Conservation (phyloP, 1,140 invertebrate genomes). For the Coptotermes formosanus region DNA sequence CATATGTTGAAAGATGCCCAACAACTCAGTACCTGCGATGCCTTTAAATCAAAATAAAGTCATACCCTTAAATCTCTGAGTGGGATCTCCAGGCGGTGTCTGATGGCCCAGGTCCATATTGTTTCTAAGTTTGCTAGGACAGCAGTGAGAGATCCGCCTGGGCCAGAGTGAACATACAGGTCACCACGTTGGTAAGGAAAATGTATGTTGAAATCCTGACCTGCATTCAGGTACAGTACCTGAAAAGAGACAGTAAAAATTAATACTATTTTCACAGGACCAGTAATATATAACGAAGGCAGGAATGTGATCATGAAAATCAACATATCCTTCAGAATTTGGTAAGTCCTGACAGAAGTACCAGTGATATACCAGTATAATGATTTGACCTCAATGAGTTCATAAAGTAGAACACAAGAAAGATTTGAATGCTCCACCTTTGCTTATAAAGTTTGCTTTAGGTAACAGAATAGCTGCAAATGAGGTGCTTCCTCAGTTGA, state of each 20-base stretch:
- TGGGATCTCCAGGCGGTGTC: slow-evolving; percentile 72
- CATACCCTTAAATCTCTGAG: slow-evolving; percentile 67
- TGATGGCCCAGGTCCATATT: slow-evolving; percentile 83
- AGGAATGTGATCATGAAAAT: neutral
- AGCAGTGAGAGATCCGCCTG: slow-evolving; percentile 80
- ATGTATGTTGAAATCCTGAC: slow-evolving; percentile 76
- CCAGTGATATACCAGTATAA: no score
- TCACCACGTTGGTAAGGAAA: slow-evolving; percentile 86
- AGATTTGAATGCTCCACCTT: no score
- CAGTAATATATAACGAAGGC: neutral
- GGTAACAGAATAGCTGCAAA: no score
- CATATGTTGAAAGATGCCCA: no score
- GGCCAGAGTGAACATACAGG: slow-evolving; percentile 77
- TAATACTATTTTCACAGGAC: neutral
- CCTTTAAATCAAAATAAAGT: no score
- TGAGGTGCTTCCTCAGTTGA: no score
- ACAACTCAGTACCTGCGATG: no score
- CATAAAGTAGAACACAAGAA: no score
- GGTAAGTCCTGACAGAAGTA: no score
- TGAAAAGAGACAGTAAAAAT: slow-evolving; percentile 39
- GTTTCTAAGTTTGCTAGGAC: slow-evolving; percentile 81
- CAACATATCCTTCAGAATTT: no score
- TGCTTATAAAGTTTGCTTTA: no score
- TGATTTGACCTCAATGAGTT: no score
- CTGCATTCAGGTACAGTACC: slow-evolving; percentile 71